Conservation (phyloP, 2,888 invertebrate species). For the Eupithecia inturbata region DNA sequence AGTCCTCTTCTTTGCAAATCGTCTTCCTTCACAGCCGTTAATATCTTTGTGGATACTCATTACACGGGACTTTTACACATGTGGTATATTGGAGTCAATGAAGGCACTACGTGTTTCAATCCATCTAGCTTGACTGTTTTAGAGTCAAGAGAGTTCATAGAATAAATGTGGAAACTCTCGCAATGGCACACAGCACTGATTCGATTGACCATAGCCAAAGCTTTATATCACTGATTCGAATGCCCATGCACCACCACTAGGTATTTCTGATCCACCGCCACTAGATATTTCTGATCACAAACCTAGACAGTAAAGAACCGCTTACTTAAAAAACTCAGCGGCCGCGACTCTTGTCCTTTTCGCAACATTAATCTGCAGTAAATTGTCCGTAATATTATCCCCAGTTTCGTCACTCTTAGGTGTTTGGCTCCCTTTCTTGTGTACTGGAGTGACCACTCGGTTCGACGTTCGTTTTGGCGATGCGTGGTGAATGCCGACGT, state of each 20-base stretch:
- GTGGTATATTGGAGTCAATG: not conserved
- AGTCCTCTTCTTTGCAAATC: not conserved
- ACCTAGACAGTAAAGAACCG: not conserved
- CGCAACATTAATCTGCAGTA: conserved; percentile 90
- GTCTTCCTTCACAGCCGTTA: not conserved
- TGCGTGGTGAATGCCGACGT: conserved; percentile 69
- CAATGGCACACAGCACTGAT: not conserved
- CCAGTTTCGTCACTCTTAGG: conserved; percentile 46
- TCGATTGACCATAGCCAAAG: not conserved
- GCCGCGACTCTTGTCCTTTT: conserved; percentile 90
- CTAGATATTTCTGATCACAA: not conserved
- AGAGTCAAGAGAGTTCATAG: not conserved
- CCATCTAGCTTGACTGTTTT: not conserved
- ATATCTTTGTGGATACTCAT: not conserved
- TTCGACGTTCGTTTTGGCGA: conserved; percentile 59
- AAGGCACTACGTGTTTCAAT: not conserved
- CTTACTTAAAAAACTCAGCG: conserved; percentile 88
- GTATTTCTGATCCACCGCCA: not conserved
- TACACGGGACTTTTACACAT: not conserved
- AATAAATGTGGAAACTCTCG: not conserved
- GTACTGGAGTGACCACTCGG: conserved; percentile 60
- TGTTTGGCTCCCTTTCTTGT: conserved; percentile 37
- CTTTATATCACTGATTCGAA: not conserved
- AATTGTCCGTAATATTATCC: conserved; percentile 90
- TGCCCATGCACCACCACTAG: not conserved